Evolutionary conservation across 2,888 invertebrate genomes (phyloP), one percentile per base, ranked within the genome.

Genomic region (Ochlodes sylvanus): DNA sequence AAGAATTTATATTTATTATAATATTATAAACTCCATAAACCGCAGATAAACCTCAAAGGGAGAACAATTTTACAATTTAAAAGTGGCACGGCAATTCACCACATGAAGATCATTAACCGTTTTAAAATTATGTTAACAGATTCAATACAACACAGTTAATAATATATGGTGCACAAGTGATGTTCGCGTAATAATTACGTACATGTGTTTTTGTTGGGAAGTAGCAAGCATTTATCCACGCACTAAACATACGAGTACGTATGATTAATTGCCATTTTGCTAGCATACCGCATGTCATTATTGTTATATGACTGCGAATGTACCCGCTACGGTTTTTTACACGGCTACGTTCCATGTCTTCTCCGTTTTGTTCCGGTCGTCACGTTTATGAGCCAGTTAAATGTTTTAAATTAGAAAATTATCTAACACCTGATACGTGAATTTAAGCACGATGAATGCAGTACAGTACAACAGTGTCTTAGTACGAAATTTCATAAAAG

Each of bases 311-410:
- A 5, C 34, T 34, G 7, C 10, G 14, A 17, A 7, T 7, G 0
- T 17, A 17, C 17, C 7, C 17, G 7, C 7, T 44, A 12, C 17
- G 19, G 17, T 42, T 58, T 64, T 63, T 64, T 64, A 12, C 50
- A 50, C 19, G 1, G 38, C 10, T 10, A 38, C 3, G 19, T 44
- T 47, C 17, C 2, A 47, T 17, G 55, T 56, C 10, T 34, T 19
- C 44, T 14, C 10, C 34, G 44, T 47, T 56, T 44, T 47, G 64
- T 64, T 64, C 47, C 64, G 56, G 56, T 64, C 56, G 55, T 64
- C 34, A 44, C 19, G 17, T 44, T 64, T 38, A 64, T 57, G 64
- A 56, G 54, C 34, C 56, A 56, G 42, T 64, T 47, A 64, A 64
- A 64, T 57, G 44, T 34, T 54, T 64, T 47, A 44, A 56, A 64